Evolutionary conservation across 2,888 invertebrate species (phyloP).

Genomic region (Chelonus formosanus): DNA sequence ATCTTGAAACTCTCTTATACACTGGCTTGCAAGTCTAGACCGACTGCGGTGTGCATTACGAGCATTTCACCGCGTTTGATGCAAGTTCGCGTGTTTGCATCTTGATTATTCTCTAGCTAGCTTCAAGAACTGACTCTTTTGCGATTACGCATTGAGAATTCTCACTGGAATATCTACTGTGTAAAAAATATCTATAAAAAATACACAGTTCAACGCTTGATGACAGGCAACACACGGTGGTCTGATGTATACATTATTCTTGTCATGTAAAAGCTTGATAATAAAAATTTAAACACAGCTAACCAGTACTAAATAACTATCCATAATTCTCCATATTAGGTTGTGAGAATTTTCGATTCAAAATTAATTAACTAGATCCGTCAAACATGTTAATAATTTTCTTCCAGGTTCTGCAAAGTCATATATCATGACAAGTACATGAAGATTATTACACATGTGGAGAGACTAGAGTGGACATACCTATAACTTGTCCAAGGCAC

Average conservation of each 20-base stretch:
- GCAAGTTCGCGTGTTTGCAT: constrained; percentile 38
- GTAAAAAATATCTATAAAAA: not conserved
- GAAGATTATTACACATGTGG: constrained; percentile 9
- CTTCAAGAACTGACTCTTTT: constrained; percentile 13
- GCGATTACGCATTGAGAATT: constrained; percentile 20
- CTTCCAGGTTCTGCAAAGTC: too few relatives aligned
- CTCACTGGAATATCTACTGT: not conserved
- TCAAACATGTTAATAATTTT: constrained; percentile 12
- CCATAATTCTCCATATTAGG: too few relatives aligned
- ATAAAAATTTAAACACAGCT: constrained; percentile 56
- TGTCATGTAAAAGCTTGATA: constrained; percentile 56
- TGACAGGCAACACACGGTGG: constrained; percentile 47
- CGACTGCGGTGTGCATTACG: constrained; percentile 46
- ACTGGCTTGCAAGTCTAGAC: constrained; percentile 33
- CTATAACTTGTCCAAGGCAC: constrained; percentile 41
- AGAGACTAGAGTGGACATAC: constrained; percentile 21
- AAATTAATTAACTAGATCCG: not conserved
- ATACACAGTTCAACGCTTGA: constrained; percentile 5
- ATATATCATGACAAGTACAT: constrained; percentile 2
- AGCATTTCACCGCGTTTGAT: constrained; percentile 45
- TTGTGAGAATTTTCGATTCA: too few relatives aligned
- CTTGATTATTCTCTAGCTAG: constrained; percentile 37
- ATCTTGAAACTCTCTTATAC: constrained; percentile 38
- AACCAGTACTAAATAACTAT: too few relatives aligned
- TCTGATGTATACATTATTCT: constrained; percentile 54